Evolutionary conservation across 2,888 invertebrate species (phyloP), one percentile per base, ranked within the genome.

Genomic region (Matsumyia berberina): DNA sequence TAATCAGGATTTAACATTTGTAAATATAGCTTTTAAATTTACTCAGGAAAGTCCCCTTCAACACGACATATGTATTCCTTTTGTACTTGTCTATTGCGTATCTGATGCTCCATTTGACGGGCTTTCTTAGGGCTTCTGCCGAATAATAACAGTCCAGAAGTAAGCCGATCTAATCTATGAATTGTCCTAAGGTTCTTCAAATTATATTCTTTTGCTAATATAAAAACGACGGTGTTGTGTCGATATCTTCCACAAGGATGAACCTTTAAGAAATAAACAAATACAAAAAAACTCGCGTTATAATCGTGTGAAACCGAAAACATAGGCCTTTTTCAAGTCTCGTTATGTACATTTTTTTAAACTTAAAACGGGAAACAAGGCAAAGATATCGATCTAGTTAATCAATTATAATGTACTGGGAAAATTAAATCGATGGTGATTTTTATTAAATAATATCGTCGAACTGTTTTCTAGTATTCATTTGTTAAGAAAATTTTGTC

Each of bases 241-340:
- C 98, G 94, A 93, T 99, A 99, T 89, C 99, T 94, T 83, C 99
- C 99, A 92, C 99, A 99, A 2, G 99, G 99, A 92, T 99, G 99
- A 80, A 98, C 97, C 97, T 98, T 79, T 6, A 62, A 37, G 11
- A 67, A 57, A 49, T 17, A 53, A 64, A 73, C 5, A n/a, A 58
- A 60, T n/a, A 55, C 9, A 17, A 53, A 37, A 35, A 42, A 24
- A 64, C 29, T 0, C 15, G 5, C 5, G 17, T 1, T 53, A 31
- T 37, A 6, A 24, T 17, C 19, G n/a, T 6, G 9, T 7, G 5
- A 17, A 5, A 29, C 12, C 17, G 35, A 57, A 6, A 8, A 35
- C 1, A 19, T 2, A 24, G 42, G 12, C 7, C 6, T 24, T 19
- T 5, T 2, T 6, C 8, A 19, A 8, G n/a, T 9, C 7, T n/a